Base-by-base conservation (phyloP, 2,797 vertebrate genomes). In the Pipistrellus pygmaeus region DNA sequence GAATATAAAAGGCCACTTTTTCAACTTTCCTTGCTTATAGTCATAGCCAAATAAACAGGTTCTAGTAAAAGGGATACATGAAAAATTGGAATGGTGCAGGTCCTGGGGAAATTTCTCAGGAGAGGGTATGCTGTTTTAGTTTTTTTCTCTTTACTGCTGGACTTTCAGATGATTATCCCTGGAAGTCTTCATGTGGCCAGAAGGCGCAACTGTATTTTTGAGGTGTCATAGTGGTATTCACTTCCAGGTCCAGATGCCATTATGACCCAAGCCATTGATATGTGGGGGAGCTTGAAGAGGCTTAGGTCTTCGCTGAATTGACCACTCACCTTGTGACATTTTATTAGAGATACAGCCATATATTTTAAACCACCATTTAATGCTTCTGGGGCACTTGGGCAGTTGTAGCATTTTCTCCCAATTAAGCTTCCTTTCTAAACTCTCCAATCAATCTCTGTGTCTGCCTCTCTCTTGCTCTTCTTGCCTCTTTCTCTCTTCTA, bases 181-280 rank as follows among this genome's bases (percentile, higher is more conserved):
- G 25, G 1, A 88, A 48, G 2, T 51, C 6, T 3, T 41, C 25
- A 32, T 25, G 21, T 35, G 35, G 18, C 48, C 18, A 41, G 18
- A 85, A 84, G 21, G 3, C 0, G 4, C 6, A 23, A 0, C 8
- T 66, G 0, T 8, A 55, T 30, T 89, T 30, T 32, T 38, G 21
- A 55, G 27, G 1, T 32, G 0, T 53, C 48, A n/a, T 0, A 66
- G 0, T 38, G 32, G 2, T 8, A 44, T 12, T 30, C 12, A 60
- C 62, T 32, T 71, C 20, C 20, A 35, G 4, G 53, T 27, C 12
- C 10, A 53, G 32, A 64, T 27, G 6, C 32, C 10, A 30, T 21
- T 53, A 25, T 23, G 15, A 55, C 21, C 8, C 8, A 23, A 3
- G 20, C 53, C 53, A 55, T 23, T 55, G 53, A 51, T 8, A 25